These are phyloP conservation scores for Eurystomus glaucurus DNA, from an alignment of 2,797 vertebrate species.

Conservation along the genomic window DNA sequence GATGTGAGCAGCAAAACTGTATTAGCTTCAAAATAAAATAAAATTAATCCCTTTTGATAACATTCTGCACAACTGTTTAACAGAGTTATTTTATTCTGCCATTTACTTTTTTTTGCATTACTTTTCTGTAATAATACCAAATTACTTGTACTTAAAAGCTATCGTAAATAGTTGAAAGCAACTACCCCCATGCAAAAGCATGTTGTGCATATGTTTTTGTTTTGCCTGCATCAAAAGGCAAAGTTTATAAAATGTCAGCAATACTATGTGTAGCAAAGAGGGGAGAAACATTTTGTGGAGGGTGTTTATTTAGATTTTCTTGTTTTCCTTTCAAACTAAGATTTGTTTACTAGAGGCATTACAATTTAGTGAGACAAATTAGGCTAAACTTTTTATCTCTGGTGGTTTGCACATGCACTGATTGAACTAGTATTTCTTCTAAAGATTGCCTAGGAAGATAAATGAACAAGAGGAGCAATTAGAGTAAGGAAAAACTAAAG, in stretches of 20 bases:
- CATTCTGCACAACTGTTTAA: neutral
- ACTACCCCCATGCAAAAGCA: neutral
- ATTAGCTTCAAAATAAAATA: neutral
- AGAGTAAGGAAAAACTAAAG: conserved; percentile 91
- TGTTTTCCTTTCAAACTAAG: conserved; percentile 81
- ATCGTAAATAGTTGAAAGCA: neutral
- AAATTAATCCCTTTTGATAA: neutral
- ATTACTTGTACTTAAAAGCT: neutral
- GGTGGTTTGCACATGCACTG: conserved; percentile 87
- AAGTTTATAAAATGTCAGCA: conserved; percentile 15
- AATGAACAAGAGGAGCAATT: conserved; percentile 89
- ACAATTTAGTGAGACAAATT: conserved; percentile 91
- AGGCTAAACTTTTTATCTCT: conserved; percentile 90
- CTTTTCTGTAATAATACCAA: neutral
- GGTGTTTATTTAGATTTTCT: conserved; percentile 81
- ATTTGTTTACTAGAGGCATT: conserved; percentile 87
- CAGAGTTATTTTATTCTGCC: neutral
- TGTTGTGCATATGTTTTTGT: neutral
- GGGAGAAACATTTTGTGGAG: conserved; percentile 58
- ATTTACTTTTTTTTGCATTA: neutral
- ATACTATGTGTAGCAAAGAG: conserved; percentile 3
- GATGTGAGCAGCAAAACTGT: neutral
- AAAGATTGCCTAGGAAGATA: conserved; percentile 89
- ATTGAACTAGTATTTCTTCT: conserved; percentile 91
- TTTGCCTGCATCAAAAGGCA: neutral